Base-by-base conservation (phyloP, 2,888 invertebrate genomes). In the Macropis europaea region DNA sequence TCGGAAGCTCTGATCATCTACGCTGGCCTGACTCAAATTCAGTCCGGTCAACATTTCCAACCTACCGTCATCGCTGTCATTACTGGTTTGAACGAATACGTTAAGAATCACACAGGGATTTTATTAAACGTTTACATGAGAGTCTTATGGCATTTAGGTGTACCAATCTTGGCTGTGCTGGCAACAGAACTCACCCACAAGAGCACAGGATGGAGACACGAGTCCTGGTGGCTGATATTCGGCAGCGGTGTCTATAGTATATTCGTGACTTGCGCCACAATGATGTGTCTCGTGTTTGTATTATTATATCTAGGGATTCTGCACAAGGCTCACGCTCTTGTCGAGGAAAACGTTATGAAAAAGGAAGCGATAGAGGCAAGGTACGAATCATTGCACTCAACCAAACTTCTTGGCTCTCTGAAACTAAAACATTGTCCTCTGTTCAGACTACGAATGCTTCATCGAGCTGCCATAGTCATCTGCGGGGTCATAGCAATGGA, bases 1-100 rank as follows among this genome's bases (percentile, higher is more conserved):
- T 94, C 95, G 38, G 94, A 94, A 86, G 92, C 95, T 34, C 90
- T 95, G 54, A 91, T 95, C 70, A 92, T 95, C 74, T 95, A 94
- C 80, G 93, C 94, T 0, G 94, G 95, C 87, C 90, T 95, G 47
- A 93, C 94, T 3, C 92, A 93, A 43, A 88, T 93, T 53, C 86
- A 84, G 82, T 91, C 92, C 1, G 91, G 90, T 77, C 89, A 90
- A 63, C 93, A 93, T 69, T 89, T 92, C 79, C 93, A 93, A 43
- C 93, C 93, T 40, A 94, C 94, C 0, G 93, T 94, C 0, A 92
- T 95, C 0, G 93, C 93, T 22, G 92, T 95, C 45, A 92, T 94
- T 48, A 94, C 94, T 82, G 93, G 93, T 93, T 86, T 56, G 32
- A n/a, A 15, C n/a, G 17, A 13, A 32, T 15, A 2, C 22, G 1